Conservation (phyloP, 2,888 invertebrate genomes). For the Cosmorhoe ocellata region DNA sequence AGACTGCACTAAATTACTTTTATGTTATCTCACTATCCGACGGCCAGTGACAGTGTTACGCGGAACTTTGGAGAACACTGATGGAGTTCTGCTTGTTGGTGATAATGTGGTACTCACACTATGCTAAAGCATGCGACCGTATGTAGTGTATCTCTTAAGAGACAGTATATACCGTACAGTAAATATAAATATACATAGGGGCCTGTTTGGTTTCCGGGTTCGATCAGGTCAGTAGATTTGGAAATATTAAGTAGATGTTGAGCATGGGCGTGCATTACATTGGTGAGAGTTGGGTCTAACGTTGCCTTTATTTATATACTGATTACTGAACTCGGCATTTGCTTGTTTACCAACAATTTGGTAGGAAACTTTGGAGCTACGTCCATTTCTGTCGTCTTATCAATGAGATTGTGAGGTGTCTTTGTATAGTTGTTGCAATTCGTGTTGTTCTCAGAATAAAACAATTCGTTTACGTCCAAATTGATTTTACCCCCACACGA, state of each 20-base stretch:
- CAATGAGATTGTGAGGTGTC: too few relatives aligned
- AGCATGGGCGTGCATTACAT: conserved; percentile 16
- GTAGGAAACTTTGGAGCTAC: too few relatives aligned
- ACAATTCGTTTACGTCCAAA: too few relatives aligned
- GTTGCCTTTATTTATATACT: conserved; percentile 1
- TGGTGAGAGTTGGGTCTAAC: conserved; percentile 2
- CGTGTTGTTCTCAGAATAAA: too few relatives aligned
- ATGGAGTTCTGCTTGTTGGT: too few relatives aligned
- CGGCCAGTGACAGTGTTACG: too few relatives aligned
- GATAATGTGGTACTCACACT: too few relatives aligned
- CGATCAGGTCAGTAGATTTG: conserved; percentile 17
- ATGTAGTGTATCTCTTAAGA: not conserved
- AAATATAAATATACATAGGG: conserved; percentile 25
- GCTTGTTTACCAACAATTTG: not conserved
- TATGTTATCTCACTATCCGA: too few relatives aligned
- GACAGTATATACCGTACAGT: conserved; percentile 17
- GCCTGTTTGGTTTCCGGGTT: conserved; percentile 14
- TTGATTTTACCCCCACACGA: not conserved
- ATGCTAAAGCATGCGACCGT: not conserved
- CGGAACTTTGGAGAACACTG: too few relatives aligned
- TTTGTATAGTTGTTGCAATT: too few relatives aligned
- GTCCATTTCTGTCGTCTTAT: too few relatives aligned
- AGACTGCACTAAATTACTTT: too few relatives aligned
- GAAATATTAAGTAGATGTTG: conserved; percentile 22
- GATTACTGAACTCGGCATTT: not conserved